These are phyloP conservation scores for Cyphomyrus discorhynchus DNA, from an alignment of 2,113 vertebrate species.

Conservation along the genomic window DNA sequence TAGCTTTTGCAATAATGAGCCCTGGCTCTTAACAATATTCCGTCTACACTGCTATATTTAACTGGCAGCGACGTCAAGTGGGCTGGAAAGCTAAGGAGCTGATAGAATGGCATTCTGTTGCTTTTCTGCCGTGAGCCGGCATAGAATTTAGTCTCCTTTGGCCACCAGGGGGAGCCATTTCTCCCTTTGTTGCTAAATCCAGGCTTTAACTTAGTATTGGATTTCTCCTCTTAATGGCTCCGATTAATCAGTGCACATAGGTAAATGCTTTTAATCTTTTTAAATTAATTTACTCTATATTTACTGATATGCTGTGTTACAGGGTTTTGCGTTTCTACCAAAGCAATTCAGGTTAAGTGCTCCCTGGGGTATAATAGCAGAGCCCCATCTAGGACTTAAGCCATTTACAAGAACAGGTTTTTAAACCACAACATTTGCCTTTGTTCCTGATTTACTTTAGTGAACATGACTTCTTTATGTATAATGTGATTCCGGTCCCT, in stretches of 20 bases:
- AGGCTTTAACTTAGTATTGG: not conserved
- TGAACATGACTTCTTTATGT: not conserved
- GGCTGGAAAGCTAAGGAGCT: not conserved
- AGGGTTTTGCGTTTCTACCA: not conserved
- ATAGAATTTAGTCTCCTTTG: not conserved
- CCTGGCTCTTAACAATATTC: not conserved
- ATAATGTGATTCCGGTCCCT: not conserved
- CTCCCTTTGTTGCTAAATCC: not conserved
- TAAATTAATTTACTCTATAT: not conserved
- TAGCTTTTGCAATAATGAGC: not conserved
- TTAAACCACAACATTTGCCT: not conserved
- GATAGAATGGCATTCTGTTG: not conserved
- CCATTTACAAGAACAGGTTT: not conserved
- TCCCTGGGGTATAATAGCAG: not conserved
- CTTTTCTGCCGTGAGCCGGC: not conserved
- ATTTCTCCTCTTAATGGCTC: not conserved
- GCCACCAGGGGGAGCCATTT: not conserved
- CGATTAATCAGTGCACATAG: not conserved
- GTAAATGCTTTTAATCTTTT: not conserved
- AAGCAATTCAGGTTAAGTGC: not conserved
- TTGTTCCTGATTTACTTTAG: not conserved
- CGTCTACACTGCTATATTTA: not conserved
- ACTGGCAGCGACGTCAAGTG: not conserved
- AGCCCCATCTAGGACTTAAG: not conserved
- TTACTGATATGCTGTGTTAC: not conserved